Evolutionary conservation across 2,113 vertebrate genomes (phyloP), one percentile per base, ranked within the genome.

Genomic region (Ptilonorhynchus violaceus): DNA sequence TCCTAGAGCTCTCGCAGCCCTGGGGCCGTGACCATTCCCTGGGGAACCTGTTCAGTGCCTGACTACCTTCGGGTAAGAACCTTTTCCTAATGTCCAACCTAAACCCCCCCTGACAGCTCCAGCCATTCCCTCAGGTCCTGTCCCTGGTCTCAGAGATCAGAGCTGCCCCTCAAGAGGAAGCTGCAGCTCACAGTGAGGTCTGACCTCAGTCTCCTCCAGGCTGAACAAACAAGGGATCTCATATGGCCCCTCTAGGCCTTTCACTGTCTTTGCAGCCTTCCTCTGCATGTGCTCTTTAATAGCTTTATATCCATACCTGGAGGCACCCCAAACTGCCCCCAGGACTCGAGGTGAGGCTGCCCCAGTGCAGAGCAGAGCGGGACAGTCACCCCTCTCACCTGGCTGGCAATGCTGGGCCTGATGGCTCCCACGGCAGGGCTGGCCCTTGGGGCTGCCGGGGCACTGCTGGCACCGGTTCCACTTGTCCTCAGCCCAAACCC

Each of bases 351-450:
- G 46, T 42, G 80, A 72, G 39, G 47, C 47, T 25, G 13, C 39
- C 33, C 27, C 55, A 70, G 46, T n/a, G n/a, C 79, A 50, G 31
- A 35, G 25, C 67, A 42, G 55, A 50, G 46, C 25, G 60, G 25
- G 25, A 44, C 67, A 31, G 67, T 53, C 47, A n/a, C 15, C 39
- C 20, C 17, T 39, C 52, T 47, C 9, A 13, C 28, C 47, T 1
- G 0, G n/a, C 18, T 0, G 0, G 64, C 42, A 37, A 1, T 53
- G 56, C 39, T 53, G 56, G 37, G 37, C 47, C 46, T 52, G 56
- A 27, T 73, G 47, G 22, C 58, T 25, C 68, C 58, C 33, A 73
- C 58, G 68, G 25, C 21, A 53, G 56, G 35, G 16, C 25, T 83
- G 67, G 46, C 22, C 27, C 58, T 46, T 63, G 47, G 39, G 47